Evolutionary conservation across 92 coral and sea anemone genomes (phyloP).

Genomic region (Porites evermanni): DNA sequence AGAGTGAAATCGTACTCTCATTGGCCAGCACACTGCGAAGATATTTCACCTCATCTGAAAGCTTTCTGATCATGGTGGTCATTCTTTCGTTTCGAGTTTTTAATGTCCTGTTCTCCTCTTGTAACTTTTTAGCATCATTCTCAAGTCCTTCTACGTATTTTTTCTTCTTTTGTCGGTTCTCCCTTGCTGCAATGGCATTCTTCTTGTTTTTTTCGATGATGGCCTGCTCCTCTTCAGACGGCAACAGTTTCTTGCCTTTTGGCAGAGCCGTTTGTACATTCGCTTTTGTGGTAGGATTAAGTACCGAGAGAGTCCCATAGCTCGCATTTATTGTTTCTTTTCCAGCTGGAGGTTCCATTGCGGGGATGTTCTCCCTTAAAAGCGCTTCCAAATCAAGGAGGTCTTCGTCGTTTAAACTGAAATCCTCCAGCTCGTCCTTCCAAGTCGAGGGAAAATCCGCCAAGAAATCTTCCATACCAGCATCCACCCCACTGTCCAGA

Average conservation of each 20-base stretch:
- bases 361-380: background rate
- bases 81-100: slow-evolving; percentile 55
- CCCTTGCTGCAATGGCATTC: slow-evolving; percentile 94
- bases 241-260: slow-evolving; percentile 1
- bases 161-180: slow-evolving; percentile 92
- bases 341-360: background rate
- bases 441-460: slow-evolving; percentile 56
- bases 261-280: background rate
- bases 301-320: slow-evolving; percentile 11
- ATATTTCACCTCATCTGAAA: slow-evolving; percentile 83
- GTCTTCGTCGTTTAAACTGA: slow-evolving; percentile 58
- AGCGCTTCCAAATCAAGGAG: slow-evolving; percentile 66
- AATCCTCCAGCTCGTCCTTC: slow-evolving; percentile 43
- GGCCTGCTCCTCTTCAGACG: slow-evolving; percentile 50
- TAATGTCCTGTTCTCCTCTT: slow-evolving; percentile 67
- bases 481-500: slow-evolving; percentile 93
- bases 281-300: slow-evolving; percentile 22
- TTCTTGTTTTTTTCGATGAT: slow-evolving; percentile 66
- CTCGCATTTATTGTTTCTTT: background rate
- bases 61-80: slow-evolving; percentile 53
- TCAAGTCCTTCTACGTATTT: slow-evolving; percentile 82
- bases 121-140: slow-evolving; percentile 64
- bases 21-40: slow-evolving; percentile 85
- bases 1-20: slow-evolving; percentile 85
- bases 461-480: slow-evolving; percentile 62